These are phyloP conservation scores for Stictonetta naevosa DNA, from an alignment of 2,113 vertebrate species.

Conservation along the genomic window DNA sequence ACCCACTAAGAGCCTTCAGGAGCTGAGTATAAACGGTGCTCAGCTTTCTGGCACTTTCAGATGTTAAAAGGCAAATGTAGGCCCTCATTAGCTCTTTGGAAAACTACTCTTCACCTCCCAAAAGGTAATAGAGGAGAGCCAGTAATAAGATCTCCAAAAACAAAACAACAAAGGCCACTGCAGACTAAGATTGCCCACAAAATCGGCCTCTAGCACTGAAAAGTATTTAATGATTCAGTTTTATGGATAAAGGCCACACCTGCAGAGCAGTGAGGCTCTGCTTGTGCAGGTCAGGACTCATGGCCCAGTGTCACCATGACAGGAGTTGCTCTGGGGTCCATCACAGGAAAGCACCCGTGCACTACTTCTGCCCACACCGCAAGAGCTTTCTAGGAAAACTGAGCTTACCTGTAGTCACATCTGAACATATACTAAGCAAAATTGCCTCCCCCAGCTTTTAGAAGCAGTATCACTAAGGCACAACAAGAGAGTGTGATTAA, in stretches of 20 bases:
- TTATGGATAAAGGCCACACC: not conserved
- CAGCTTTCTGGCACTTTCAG: not conserved
- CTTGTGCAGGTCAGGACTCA: not conserved
- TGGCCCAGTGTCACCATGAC: not conserved
- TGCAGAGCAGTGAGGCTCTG: not conserved
- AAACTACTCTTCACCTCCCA: not conserved
- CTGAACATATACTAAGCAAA: not conserved
- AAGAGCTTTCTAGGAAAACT: not conserved
- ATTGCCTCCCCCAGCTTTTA: not conserved
- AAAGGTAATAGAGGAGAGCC: not conserved
- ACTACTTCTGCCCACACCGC: not conserved
- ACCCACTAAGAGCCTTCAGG: not conserved
- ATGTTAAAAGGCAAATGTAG: not conserved
- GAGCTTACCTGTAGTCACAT: not conserved
- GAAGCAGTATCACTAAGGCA: constrained; percentile 19
- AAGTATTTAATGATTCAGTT: not conserved
- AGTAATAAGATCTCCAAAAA: not conserved
- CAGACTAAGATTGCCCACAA: not conserved
- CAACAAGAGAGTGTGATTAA: not conserved
- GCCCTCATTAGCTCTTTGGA: not conserved
- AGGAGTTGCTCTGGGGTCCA: not conserved
- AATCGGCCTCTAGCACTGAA: not conserved
- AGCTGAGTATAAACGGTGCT: not conserved
- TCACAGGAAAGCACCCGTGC: not conserved
- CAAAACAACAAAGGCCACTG: not conserved